Percentiles rank a stretch among this genome's conserved stretches.
Conservation (phyloP, 2,113 vertebrate species). For the Mystacornis crossleyi region DNA sequence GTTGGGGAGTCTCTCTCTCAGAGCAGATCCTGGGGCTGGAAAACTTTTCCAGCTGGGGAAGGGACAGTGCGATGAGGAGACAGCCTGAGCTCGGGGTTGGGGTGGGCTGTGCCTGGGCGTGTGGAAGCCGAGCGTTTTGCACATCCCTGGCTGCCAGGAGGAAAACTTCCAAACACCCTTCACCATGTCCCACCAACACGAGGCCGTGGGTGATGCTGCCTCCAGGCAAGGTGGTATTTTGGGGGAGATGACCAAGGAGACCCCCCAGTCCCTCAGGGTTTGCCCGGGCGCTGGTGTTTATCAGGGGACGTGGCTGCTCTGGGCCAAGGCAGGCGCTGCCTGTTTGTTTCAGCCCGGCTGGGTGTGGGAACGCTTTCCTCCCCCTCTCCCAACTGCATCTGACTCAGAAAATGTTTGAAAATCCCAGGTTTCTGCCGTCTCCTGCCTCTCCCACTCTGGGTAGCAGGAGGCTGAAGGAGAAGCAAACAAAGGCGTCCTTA, state of each 20-base stretch:
- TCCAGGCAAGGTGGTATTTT: background rate
- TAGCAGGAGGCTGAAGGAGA: background rate
- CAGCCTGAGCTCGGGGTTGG: fast-evolving
- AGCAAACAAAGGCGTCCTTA: slow-evolving; percentile 47
- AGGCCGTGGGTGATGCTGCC: background rate
- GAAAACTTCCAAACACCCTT: background rate
- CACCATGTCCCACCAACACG: fast-evolving
- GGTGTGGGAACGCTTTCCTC: background rate
- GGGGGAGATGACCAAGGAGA: background rate
- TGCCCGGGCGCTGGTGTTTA: fast-evolving
- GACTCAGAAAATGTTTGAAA: slow-evolving; percentile 50
- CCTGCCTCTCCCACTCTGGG: slow-evolving; percentile 19
- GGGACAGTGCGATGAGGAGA: fast-evolving
- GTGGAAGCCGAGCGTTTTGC: fast-evolving
- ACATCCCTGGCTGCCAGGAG: background rate
- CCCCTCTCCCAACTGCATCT: background rate
- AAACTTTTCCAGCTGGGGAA: background rate
- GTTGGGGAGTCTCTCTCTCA: fast-evolving
- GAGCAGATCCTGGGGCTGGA: background rate
- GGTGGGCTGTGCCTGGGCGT: background rate
- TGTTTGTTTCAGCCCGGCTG: background rate
- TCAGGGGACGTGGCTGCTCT: background rate
- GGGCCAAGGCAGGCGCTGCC: background rate
- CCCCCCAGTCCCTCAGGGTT: background rate
- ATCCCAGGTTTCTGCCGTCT: slow-evolving; percentile 5